A percentile compares a stretch with the other conserved stretches of the same genome.
These are phyloP conservation scores for Sialis fuliginosa DNA, from an alignment of 2,888 invertebrate species.

Conservation along the genomic window DNA sequence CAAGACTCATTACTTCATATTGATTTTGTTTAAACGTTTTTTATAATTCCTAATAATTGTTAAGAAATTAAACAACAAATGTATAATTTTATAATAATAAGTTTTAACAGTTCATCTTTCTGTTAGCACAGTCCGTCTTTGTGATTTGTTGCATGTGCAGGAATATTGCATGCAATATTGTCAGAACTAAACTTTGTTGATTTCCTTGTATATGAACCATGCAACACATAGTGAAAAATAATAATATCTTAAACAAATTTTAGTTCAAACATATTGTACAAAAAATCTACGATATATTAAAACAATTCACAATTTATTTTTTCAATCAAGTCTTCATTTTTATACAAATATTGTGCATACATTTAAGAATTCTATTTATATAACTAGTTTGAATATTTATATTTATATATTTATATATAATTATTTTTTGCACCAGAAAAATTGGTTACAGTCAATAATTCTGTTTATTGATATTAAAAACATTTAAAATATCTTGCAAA, in stretches of 20 bases:
- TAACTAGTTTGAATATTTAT: slow-evolving; percentile 1
- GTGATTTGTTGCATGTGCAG: too few relatives aligned
- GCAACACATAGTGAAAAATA: not conserved
- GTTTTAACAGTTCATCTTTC: too few relatives aligned
- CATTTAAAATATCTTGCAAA: not conserved
- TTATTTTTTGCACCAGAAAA: not conserved
- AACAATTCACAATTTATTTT: slow-evolving; percentile 15
- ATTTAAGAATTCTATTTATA: slow-evolving; percentile 3
- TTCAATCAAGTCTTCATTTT: slow-evolving; percentile 12
- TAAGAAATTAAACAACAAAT: too few relatives aligned
- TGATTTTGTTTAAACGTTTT: too few relatives aligned
- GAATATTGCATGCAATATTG: too few relatives aligned
- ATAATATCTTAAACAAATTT: not conserved
- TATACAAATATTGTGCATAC: slow-evolving; percentile 8
- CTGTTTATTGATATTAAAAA: not conserved
- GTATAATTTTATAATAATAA: too few relatives aligned
- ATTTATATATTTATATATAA: not conserved
- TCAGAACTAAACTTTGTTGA: too few relatives aligned
- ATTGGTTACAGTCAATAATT: slow-evolving; percentile 1
- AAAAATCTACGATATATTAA: slow-evolving; percentile 9
- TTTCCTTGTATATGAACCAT: not conserved
- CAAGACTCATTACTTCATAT: too few relatives aligned
- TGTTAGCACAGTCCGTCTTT: too few relatives aligned
- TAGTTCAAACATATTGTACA: not conserved
- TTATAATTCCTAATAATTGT: too few relatives aligned